Percentiles rank a stretch among this genome's conserved stretches.
These are phyloP conservation scores for Cardinalis cardinalis DNA, from an alignment of 2,113 vertebrate species.

Conservation along the genomic window DNA sequence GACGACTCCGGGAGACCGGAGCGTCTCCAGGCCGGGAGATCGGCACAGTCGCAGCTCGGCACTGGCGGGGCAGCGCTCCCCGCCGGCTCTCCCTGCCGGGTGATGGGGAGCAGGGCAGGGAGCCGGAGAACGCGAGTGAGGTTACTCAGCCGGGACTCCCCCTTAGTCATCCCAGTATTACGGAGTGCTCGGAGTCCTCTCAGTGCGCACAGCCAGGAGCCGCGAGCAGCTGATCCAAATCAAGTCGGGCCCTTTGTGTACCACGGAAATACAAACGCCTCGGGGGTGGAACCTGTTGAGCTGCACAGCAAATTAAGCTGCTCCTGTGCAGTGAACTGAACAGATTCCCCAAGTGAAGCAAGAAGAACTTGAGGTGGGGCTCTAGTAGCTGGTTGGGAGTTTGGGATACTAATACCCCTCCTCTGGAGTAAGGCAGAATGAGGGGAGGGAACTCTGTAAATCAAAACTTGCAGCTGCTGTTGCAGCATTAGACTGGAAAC, in stretches of 20 bases:
- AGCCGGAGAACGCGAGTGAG: not conserved
- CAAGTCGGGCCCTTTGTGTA: too few relatives aligned
- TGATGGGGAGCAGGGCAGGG: not conserved
- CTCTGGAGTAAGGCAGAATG: not conserved
- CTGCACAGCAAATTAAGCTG: not conserved
- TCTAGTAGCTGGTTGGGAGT: not conserved
- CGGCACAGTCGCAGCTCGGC: not conserved
- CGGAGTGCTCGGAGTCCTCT: not conserved
- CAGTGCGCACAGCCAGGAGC: not conserved
- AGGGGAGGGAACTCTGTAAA: not conserved
- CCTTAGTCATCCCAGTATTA: fast-evolving
- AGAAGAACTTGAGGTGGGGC: not conserved
- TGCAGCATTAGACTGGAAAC: not conserved
- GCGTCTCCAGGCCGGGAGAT: not conserved
- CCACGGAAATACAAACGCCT: not conserved
- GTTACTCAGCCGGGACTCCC: not conserved
- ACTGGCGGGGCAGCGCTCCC: not conserved
- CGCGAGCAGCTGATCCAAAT: not conserved
- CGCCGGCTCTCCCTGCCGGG: not conserved
- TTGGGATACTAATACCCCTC: not conserved
- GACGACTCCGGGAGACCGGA: not conserved
- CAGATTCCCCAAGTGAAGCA: not conserved
- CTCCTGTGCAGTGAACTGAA: not conserved
- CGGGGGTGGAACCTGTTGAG: not conserved
- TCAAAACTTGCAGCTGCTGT: not conserved